Conservation (phyloP, 2,797 vertebrate species). For the Xiphorhynchus erythropygius region DNA sequence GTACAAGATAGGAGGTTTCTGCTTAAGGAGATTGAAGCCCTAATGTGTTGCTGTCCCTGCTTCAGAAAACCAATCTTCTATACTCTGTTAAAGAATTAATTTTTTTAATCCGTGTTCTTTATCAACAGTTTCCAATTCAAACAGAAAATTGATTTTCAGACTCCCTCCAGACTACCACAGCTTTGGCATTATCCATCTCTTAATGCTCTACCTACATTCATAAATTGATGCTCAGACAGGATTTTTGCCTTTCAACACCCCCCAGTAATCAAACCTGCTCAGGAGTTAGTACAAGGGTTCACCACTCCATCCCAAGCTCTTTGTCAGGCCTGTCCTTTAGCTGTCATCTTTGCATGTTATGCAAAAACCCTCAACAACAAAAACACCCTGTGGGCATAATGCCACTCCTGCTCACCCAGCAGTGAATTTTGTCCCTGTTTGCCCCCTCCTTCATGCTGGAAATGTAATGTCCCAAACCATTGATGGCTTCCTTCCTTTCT, state of each 20-base stretch:
- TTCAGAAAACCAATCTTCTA: neutral
- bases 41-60: neutral
- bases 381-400: neutral
- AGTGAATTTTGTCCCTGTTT: constrained; percentile 22
- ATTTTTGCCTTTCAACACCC: neutral
- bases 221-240: neutral
- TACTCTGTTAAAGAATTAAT: neutral
- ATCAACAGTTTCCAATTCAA: neutral
- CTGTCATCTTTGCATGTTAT: neutral
- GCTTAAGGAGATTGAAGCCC: neutral
- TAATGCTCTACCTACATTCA: neutral
- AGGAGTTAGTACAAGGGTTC: neutral
- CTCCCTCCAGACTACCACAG: neutral
- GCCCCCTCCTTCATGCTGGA: neutral
- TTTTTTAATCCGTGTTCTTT: neutral
- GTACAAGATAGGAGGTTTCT: neutral
- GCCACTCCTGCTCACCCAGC: neutral
- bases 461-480: neutral
- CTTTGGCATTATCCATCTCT: neutral
- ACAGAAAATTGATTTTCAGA: neutral
- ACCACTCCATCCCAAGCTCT: neutral
- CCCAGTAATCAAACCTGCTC: neutral
- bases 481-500: constrained; percentile 42
- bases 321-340: neutral
- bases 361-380: neutral